These are phyloP conservation scores for Lobophora halterata DNA, from an alignment of 2,888 invertebrate species.

Conservation along the genomic window DNA sequence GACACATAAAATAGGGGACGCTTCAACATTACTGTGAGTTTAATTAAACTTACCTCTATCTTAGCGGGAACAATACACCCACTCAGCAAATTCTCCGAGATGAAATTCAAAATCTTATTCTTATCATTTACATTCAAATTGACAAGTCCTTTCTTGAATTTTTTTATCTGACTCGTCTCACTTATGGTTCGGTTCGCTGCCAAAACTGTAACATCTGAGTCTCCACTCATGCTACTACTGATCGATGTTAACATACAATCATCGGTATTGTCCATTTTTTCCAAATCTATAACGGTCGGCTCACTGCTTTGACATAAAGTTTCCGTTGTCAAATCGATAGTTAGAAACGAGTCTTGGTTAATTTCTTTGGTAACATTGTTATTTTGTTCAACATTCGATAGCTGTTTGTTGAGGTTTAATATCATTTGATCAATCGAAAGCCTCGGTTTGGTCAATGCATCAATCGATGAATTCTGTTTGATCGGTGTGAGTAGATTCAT, in stretches of 20 bases:
- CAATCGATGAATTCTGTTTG: constrained; percentile 1
- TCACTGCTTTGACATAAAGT: constrained; percentile 16
- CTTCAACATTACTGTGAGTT: no score
- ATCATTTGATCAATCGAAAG: constrained; percentile 10
- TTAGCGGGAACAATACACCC: constrained; percentile 47
- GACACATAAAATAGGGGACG: no score
- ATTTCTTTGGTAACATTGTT: constrained; percentile 48
- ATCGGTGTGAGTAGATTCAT: no score
- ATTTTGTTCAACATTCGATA: constrained; percentile 32
- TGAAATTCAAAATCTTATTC: constrained; percentile 51
- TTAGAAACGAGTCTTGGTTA: constrained; percentile 54
- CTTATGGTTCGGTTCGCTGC: constrained; percentile 36
- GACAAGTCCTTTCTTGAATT: constrained; percentile 52
- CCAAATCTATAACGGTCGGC: constrained; percentile 46
- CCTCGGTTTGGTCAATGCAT: constrained; percentile 9
- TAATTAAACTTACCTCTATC: constrained; percentile 40
- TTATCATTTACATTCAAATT: constrained; percentile 53
- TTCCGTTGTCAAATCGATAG: constrained; percentile 62
- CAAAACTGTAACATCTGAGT: constrained; percentile 62
- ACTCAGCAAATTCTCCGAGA: constrained; percentile 59
- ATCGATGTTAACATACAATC: constrained; percentile 49
- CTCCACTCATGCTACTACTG: constrained; percentile 53
- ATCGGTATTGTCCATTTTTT: no score
- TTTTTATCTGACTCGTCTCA: constrained; percentile 44
- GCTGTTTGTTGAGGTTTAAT: constrained; percentile 9